Percentiles rank a stretch among this genome's conserved stretches.
Evolutionary conservation across 2,797 vertebrate genomes (phyloP).

Genomic region (Melanitta fusca): DNA sequence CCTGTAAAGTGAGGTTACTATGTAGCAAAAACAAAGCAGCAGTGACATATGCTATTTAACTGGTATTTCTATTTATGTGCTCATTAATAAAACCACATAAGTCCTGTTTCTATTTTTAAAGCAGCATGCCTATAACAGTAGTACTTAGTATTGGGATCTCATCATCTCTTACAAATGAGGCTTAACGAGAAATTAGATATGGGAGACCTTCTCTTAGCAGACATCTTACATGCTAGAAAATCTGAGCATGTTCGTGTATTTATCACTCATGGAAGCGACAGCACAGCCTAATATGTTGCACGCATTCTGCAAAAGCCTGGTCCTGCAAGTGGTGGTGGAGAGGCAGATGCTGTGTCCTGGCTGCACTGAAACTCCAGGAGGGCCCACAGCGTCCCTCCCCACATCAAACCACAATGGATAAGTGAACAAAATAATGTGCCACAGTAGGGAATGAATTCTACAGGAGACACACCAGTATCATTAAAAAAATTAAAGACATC

Average conservation of each 20-base stretch:
- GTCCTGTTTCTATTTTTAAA: conserved; percentile 56
- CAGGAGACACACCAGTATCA: not conserved
- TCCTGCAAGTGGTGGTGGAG: fast-evolving
- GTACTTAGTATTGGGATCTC: not conserved
- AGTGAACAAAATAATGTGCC: not conserved
- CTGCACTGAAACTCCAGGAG: fast-evolving
- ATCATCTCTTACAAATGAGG: not conserved
- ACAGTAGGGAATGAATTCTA: not conserved
- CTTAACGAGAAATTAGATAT: not conserved
- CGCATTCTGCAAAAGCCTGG: fast-evolving
- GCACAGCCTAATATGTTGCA: not conserved
- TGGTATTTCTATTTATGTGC: conserved; percentile 10
- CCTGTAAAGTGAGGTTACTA: conserved; percentile 54
- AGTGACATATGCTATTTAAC: conserved; percentile 55
- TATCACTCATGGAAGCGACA: not conserved
- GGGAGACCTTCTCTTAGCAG: not conserved
- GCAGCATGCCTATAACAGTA: not conserved
- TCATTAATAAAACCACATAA: conserved; percentile 44
- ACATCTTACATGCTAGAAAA: not conserved
- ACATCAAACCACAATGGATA: fast-evolving
- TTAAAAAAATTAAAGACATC: not conserved
- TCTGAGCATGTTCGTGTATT: fast-evolving
- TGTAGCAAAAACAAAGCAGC: conserved; percentile 41
- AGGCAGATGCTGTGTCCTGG: fast-evolving
- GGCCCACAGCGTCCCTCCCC: not conserved